Evolutionary conservation across 1,140 invertebrate genomes (phyloP).

Genomic region (Aporrectodea caliginosa): DNA sequence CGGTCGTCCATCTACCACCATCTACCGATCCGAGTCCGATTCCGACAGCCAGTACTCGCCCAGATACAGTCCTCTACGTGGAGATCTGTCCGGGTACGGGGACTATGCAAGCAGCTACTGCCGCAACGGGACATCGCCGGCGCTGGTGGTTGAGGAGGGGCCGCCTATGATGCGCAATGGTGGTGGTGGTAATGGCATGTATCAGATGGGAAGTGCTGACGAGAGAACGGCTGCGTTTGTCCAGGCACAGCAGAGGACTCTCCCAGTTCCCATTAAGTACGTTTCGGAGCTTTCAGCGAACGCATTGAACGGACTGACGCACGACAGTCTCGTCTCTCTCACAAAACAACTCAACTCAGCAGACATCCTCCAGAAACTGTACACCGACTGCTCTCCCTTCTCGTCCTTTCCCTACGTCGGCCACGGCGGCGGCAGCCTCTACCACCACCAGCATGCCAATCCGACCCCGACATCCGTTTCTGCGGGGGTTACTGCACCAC

Average conservation of each 20-base stretch:
- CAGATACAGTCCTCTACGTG: neutral
- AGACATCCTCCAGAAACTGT: neutral
- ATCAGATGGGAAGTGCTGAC: neutral
- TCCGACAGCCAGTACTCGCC: neutral
- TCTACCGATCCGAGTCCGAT: neutral
- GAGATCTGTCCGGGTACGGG: neutral
- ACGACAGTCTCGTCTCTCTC: neutral
- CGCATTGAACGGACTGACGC: neutral
- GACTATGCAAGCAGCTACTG: too few species aligned
- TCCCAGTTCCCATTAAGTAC: neutral
- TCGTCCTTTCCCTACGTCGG: neutral
- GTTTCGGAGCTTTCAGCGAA: neutral
- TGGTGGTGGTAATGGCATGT: too few species aligned
- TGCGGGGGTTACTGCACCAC: too few species aligned
- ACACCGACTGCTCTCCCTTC: neutral
- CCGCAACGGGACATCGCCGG: neutral
- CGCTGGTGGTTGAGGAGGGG: neutral
- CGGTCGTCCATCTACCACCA: too few species aligned
- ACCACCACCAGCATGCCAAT: neutral
- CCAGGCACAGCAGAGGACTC: neutral
- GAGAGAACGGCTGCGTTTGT: neutral
- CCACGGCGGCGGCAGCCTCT: neutral
- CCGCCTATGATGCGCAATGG: too few species aligned
- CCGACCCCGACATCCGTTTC: neutral
- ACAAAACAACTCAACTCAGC: too few species aligned